Evolutionary conservation across 1,140 invertebrate species (phyloP), one percentile per base, ranked within the genome.

Genomic region (Maniola jurtina): DNA sequence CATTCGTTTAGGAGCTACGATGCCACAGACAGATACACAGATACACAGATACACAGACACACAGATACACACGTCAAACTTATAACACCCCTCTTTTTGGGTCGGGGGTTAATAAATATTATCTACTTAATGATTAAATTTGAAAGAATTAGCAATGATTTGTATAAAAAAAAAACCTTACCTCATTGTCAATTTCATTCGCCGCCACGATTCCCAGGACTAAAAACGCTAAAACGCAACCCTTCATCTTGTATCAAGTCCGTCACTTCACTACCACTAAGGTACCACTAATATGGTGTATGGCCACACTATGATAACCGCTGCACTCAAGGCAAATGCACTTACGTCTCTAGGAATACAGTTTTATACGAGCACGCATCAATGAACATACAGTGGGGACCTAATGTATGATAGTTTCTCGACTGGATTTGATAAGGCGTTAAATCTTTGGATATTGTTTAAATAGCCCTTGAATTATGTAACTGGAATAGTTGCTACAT

Each of bases 111-210:
- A n/a, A n/a, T n/a, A n/a, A n/a, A n/a, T n/a, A n/a, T n/a, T n/a
- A n/a, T n/a, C n/a, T n/a, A n/a, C n/a, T n/a, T n/a, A n/a, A n/a
- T n/a, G n/a, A n/a, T 25, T 25, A 25, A 2, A 25, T 25, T 25
- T 25, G 1, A 25, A 25, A 25, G 25, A 2, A 2, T 4, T 25
- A 25, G 25, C 1, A 25, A 25, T 25, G 25, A 25, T 25, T 25
- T 4, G 25, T 25, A 4, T 16, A 45, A 15, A 59, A 59, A 71
- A 73, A 15, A 59, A 59, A 71, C 72, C 84, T 80, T 59, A 89
- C 86, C 77, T 80, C 81, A 76, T 83, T 83, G 55, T 84, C 75
- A 65, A 83, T 74, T 60, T 84, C 83, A 75, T 75, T 82, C 13
- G 80, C 72, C 36, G 72, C 72, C 45, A 74, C 86, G 76, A 85